Base-by-base conservation (phyloP, 2,797 vertebrate genomes). In the Leptoclinus maculatus region DNA sequence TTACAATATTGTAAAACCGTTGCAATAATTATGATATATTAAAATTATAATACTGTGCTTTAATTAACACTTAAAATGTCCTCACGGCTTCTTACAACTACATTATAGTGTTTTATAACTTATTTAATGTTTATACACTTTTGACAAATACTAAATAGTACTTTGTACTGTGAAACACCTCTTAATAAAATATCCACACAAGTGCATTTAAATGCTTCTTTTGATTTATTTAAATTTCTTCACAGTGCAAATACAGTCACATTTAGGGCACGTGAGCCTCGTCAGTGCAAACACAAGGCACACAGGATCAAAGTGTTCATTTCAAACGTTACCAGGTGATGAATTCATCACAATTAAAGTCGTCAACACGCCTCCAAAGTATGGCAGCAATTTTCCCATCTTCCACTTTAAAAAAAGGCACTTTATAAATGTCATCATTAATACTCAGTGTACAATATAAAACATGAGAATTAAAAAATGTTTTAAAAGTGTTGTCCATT, bases 191-290 rank as follows among this genome's bases (percentile, higher is more conserved):
- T 59, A 76, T 45, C 5, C 21, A 53, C 11, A 54, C 19, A 45
- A 8, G 25, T 9, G 0, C 3, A 36, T 59, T 73, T 25, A 65
- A 83, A 83, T 63, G 34, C 47, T 76, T 58, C 7, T 54, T 82
- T 83, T 74, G 70, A 88, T 93, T 85, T 78, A 89, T 92, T 89
- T 84, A 77, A 83, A 56, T 87, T 81, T 80, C 14, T 49, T 92
- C 84, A 87, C 74, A 93, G 92, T 92, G 74, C 86, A 92, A 88
- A 75, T 76, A 89, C 72, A 91, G 92, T 92, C 88, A 91, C 86
- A 92, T 89, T 88, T 79, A 82, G 93, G 82, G 88, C 88, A 87
- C 69, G 32, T 43, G 74, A 58, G 73, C 80, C 65, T 64, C 5
- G 41, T 91, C 83, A 86, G 89, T 94, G 92, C 89, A 91, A 92